Base-by-base conservation (phyloP, 2,797 vertebrate genomes). In the Scomberomorus guttatus region DNA sequence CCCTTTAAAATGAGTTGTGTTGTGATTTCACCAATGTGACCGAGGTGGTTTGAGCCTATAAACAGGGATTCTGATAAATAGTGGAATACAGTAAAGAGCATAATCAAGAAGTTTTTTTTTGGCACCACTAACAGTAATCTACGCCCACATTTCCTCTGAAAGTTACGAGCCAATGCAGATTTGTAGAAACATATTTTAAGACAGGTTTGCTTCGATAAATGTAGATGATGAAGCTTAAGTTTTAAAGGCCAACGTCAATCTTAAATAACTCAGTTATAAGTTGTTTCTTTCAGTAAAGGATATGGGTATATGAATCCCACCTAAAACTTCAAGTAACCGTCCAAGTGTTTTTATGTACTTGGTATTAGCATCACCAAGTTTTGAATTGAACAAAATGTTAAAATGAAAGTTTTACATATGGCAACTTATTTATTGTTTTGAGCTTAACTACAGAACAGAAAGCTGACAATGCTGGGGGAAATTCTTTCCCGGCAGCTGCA, bases 91-190 rank as follows among this genome's bases (percentile, higher is more conserved):
- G 37, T 22, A 15, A 60, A 46, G 24, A 29, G 29, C 13, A 55
- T 13, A 72, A 22, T 34, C 44, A 48, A 56, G 37, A 65, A 34
- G 34, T 34, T 52, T 15, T 78, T 25, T 20, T 51, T 24, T 58
- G 67, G 54, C 24, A 24, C 69, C 2, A 50, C 11, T 27, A 37
- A 42, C 13, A 25, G 32, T 54, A 11, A 25, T 39, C n/a, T 17
- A 25, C 2, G 15, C 4, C 32, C 15, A 24, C 13, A 17, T 55
- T 42, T 27, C 32, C 32, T 25, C 15, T 12, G 3, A 66, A 25
- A 54, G n/a, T 3, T 24, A 51, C 12, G 2, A 44, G 24, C 9
- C 42, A 5, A 25, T 18, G 39, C 14, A 25, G n/a, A 61, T 44
- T 62, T 62, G 22, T 25, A 5, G 20, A 6, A n/a, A 12, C 2